Conservation (phyloP, 1,140 invertebrate species). For the Drosophila bifasciata region DNA sequence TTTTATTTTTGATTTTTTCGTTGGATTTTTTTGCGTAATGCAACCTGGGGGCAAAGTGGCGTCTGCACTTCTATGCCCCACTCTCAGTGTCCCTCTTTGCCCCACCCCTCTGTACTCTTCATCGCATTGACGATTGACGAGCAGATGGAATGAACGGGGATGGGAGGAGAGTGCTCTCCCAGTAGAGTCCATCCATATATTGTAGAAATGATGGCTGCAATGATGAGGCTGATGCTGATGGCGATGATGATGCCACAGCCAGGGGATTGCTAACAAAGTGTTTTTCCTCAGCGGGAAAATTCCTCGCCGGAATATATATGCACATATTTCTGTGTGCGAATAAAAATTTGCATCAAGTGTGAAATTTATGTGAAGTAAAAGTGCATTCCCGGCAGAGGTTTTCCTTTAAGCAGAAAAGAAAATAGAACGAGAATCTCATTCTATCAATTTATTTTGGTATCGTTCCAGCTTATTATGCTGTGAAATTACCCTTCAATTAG, state of each 20-base stretch:
- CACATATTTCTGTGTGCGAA: neutral
- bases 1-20: conserved; percentile 22
- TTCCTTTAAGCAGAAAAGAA: conserved; percentile 10
- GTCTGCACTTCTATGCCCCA: conserved; percentile 29
- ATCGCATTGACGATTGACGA: conserved; percentile 52
- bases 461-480: conserved; percentile 16
- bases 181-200: conserved; percentile 12
- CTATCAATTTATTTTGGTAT: neutral
- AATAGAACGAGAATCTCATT: too few relatives aligned
- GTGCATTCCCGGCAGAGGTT: conserved; percentile 15
- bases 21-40: conserved; percentile 52
- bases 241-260: conserved; percentile 21
- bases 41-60: conserved; percentile 53
- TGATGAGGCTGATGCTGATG: conserved; percentile 12
- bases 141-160: conserved; percentile 53
- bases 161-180: conserved; percentile 34
- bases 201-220: too few relatives aligned
- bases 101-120: neutral
- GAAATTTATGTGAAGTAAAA: conserved; percentile 39
- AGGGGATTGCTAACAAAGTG: conserved; percentile 38
- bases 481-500: conserved; percentile 43
- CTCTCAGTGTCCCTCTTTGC: conserved; percentile 22
- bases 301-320: too few relatives aligned
- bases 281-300: neutral
- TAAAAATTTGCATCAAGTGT: conserved; percentile 37